These are phyloP conservation scores for Coenobita brevimanus DNA, from an alignment of 1,140 invertebrate species.

Conservation along the genomic window DNA sequence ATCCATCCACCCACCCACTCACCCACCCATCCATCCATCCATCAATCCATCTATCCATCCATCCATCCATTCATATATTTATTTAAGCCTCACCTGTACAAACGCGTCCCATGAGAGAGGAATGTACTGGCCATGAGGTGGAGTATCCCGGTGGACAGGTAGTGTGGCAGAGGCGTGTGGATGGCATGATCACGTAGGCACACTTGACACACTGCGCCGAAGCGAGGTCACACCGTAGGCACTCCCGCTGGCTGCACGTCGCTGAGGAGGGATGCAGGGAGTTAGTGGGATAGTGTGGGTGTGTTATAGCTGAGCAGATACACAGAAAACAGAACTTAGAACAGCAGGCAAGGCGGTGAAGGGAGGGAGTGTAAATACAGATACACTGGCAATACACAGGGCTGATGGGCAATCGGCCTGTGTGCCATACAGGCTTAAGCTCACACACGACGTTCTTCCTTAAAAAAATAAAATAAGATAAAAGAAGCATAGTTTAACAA, in stretches of 20 bases:
- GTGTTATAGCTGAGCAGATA: too few species aligned
- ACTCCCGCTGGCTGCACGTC: slow-evolving; percentile 42
- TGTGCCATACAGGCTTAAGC: too few species aligned
- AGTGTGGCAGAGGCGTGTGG: slow-evolving; percentile 22
- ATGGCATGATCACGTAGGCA: slow-evolving; percentile 43
- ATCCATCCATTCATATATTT: neutral
- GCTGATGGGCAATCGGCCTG: too few species aligned
- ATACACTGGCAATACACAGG: too few species aligned
- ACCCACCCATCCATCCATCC: neutral
- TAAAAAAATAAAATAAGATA: too few species aligned
- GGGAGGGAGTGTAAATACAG: too few species aligned
- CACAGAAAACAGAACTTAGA: too few species aligned
- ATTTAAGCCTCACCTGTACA: slow-evolving; percentile 50
- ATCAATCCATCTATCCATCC: neutral
- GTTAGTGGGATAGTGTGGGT: neutral
- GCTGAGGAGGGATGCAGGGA: neutral
- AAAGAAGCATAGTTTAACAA: too few species aligned
- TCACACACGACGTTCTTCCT: too few species aligned
- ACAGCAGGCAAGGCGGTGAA: too few species aligned
- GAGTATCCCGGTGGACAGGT: slow-evolving; percentile 41
- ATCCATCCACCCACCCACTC: neutral
- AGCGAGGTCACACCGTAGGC: slow-evolving; percentile 42
- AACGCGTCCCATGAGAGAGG: slow-evolving; percentile 34
- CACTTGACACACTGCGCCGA: slow-evolving; percentile 51
- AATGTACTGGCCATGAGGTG: slow-evolving; percentile 34